Evolutionary conservation across 2,113 vertebrate genomes (phyloP).

Genomic region (Pontoporia blainvillei): DNA sequence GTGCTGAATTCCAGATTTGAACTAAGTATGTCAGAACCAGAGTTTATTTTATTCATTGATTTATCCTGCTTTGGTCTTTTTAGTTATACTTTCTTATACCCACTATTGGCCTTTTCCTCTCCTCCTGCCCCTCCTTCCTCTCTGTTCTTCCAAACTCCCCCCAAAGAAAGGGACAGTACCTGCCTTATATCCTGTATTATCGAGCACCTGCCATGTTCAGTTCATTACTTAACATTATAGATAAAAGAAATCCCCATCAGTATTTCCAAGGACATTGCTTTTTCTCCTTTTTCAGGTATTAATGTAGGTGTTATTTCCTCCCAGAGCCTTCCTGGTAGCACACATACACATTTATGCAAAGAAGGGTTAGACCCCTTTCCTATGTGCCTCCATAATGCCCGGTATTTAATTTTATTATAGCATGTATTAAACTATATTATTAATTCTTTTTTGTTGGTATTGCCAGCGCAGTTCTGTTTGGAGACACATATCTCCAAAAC

Average conservation of each 20-base stretch:
- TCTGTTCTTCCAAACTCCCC: neutral
- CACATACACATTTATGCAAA: neutral
- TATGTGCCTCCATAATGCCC: neutral
- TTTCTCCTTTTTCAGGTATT: constrained; percentile 3
- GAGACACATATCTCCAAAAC: neutral
- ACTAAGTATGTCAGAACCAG: neutral
- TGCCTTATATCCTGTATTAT: neutral
- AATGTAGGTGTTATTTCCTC: neutral
- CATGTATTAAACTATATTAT: constrained; percentile 17
- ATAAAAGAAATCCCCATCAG: neutral
- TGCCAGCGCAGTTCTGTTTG: neutral
- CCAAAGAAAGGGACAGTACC: neutral
- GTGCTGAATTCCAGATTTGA: neutral
- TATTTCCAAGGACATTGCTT: neutral
- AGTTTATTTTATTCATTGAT: neutral
- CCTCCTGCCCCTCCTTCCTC: neutral
- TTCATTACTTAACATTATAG: neutral
- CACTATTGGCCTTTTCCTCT: neutral
- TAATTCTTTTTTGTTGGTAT: constrained; percentile 2
- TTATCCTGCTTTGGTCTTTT: neutral
- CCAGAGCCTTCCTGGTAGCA: neutral
- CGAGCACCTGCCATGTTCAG: neutral
- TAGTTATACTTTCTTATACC: neutral
- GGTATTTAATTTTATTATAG: neutral
- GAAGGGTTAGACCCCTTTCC: neutral